Evolutionary conservation across 2,888 invertebrate species (phyloP).

Genomic region (Apamea epomidion): DNA sequence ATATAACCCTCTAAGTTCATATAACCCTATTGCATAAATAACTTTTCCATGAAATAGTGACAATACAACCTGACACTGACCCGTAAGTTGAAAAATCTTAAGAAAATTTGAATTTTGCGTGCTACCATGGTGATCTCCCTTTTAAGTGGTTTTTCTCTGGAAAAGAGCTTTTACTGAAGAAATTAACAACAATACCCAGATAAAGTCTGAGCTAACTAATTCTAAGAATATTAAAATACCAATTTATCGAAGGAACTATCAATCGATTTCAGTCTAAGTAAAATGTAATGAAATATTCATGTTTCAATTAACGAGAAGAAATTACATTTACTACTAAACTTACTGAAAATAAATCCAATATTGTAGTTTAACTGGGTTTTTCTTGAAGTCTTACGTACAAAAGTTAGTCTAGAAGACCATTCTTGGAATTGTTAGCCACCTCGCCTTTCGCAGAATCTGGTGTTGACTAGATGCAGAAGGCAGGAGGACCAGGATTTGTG

Average conservation of each 20-base stretch:
- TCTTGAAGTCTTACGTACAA: not conserved
- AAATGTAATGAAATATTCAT: conserved; percentile 22
- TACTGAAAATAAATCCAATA: conserved; percentile 15
- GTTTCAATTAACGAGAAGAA: not conserved
- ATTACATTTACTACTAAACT: conserved; percentile 5
- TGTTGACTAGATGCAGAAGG: not conserved
- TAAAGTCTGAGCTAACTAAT: not conserved
- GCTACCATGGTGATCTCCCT: too few species aligned
- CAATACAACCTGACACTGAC: too few species aligned
- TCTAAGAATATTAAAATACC: not conserved
- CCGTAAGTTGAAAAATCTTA: too few species aligned
- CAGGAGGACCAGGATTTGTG: not conserved
- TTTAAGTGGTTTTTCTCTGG: not conserved
- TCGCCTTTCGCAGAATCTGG: too few species aligned
- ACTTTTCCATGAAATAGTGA: too few species aligned
- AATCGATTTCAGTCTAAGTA: conserved; percentile 8
- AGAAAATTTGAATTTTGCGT: too few species aligned
- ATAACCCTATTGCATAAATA: too few species aligned
- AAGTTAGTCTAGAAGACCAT: not conserved
- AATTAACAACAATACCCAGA: not conserved
- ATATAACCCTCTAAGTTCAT: too few species aligned
- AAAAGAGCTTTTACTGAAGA: not conserved
- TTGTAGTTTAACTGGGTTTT: not conserved
- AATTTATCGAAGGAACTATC: conserved; percentile 3
- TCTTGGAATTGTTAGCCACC: not conserved